Evolutionary conservation across 2,113 vertebrate genomes (phyloP).

Genomic region (Callorhinus ursinus): DNA sequence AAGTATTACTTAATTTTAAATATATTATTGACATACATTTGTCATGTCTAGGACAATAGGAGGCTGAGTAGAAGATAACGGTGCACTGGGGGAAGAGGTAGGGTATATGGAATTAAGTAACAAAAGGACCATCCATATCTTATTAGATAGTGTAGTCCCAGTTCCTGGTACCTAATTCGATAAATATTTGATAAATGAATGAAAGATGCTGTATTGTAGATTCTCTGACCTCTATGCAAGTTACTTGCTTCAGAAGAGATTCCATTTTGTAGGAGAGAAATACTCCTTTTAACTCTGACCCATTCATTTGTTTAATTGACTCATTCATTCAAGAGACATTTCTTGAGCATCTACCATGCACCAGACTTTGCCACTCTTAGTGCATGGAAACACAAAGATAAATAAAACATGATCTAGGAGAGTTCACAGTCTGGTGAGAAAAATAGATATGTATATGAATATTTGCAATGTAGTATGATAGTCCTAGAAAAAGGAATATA

Average conservation of each 20-base stretch:
- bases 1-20: not conserved
- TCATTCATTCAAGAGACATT: conserved; percentile 21
- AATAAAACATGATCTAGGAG: not conserved
- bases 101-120: not conserved
- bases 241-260: not conserved
- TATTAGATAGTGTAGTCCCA: not conserved
- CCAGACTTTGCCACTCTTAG: not conserved
- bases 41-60: not conserved
- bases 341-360: not conserved
- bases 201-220: not conserved
- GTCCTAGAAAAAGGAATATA: not conserved
- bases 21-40: not conserved
- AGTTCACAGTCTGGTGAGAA: not conserved
- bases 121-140: not conserved
- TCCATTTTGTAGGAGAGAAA: not conserved
- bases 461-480: not conserved
- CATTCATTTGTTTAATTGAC: not conserved
- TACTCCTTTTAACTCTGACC: not conserved
- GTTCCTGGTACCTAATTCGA: not conserved
- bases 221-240: not conserved
- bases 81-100: not conserved
- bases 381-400: conserved; percentile 3
- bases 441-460: not conserved
- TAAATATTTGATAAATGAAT: conserved; percentile 21
- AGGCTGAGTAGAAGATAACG: not conserved